These are phyloP conservation scores for Pandemis cinnamomeana DNA, from an alignment of 2,888 invertebrate species.

Conservation along the genomic window DNA sequence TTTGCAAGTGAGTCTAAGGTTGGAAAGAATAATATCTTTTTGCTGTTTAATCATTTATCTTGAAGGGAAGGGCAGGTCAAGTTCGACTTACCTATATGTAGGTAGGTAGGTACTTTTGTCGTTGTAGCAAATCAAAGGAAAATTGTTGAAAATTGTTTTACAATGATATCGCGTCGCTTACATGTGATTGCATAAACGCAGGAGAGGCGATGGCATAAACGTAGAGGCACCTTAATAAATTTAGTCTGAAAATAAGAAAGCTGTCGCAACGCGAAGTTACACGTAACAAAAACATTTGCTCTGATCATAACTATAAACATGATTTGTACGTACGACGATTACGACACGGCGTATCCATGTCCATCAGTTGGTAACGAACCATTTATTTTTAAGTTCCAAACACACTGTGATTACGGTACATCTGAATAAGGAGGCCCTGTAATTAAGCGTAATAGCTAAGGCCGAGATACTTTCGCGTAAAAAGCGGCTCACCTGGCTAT, in stretches of 20 bases:
- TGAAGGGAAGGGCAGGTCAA: too few species aligned
- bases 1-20: too few species aligned
- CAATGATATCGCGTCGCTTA: background rate
- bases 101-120: too few species aligned
- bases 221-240: too few species aligned
- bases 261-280: background rate
- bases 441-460: slow-evolving; percentile 66
- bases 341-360: slow-evolving; percentile 23
- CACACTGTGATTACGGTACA: slow-evolving; percentile 38
- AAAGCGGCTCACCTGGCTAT: slow-evolving; percentile 60
- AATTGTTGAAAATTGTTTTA: background rate
- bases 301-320: background rate
- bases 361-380: slow-evolving; percentile 23
- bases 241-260: too few species aligned
- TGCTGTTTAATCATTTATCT: too few species aligned
- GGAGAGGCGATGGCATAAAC: too few species aligned
- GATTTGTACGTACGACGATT: slow-evolving; percentile 5
- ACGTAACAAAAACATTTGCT: slow-evolving; percentile 12
- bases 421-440: slow-evolving; percentile 69
- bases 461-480: slow-evolving; percentile 72
- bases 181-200: too few species aligned
- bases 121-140: background rate
- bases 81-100: too few species aligned
- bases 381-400: slow-evolving; percentile 38
- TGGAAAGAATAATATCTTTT: too few species aligned